A percentile compares a stretch with the other conserved stretches of the same genome.
phyloP scores from a whole-genome alignment of 2,797 vertebrate species.

The Cephalopachus bancanus region DNA sequence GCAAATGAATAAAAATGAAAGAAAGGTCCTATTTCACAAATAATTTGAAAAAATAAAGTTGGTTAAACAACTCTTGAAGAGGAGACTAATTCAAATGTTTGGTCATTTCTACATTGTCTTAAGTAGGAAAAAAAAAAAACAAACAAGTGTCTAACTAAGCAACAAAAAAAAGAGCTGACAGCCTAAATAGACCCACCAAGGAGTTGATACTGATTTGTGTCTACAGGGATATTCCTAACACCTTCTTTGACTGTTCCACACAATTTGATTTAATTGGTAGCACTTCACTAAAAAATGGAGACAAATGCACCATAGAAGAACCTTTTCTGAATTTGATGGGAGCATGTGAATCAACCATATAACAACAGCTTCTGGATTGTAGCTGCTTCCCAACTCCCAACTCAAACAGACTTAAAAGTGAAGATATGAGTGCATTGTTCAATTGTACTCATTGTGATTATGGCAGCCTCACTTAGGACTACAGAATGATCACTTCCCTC shows the following conservation, averaged over 20 bases:
- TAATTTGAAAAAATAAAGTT: background rate
- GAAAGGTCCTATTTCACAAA: background rate
- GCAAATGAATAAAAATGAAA: background rate
- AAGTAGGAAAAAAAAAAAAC: background rate
- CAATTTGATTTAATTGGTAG: background rate
- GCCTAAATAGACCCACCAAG: background rate
- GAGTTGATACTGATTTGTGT: fast-evolving
- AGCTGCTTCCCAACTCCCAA: too few species aligned
- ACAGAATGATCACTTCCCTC: background rate
- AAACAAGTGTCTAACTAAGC: background rate
- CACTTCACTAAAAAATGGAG: background rate
- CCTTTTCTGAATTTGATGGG: background rate
- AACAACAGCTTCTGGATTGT: background rate
- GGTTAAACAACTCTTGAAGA: background rate
- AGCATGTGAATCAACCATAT: background rate
- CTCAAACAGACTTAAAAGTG: background rate
- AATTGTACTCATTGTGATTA: background rate
- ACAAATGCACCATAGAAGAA: background rate
- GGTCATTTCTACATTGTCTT: background rate
- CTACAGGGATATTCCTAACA: background rate
- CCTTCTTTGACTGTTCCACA: background rate
- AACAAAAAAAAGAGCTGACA: background rate
- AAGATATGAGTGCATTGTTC: background rate
- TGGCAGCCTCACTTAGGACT: background rate
- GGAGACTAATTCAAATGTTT: background rate